A percentile compares a stretch with the other conserved stretches of the same genome.
Evolutionary conservation across 2,888 invertebrate species (phyloP).

Genomic region (Cosmia trapezina): DNA sequence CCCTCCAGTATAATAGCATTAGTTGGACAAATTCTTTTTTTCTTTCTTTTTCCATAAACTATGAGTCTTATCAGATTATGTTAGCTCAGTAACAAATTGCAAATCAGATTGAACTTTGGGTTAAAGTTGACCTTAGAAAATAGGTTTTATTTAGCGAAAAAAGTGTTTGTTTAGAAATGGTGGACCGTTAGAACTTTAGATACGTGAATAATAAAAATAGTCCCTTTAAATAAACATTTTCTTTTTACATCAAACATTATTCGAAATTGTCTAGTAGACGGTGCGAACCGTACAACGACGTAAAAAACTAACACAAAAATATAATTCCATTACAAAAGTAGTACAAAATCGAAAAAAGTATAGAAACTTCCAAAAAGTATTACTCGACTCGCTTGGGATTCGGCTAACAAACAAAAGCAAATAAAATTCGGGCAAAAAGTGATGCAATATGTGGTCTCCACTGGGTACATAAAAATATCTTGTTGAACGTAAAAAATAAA

Average conservation of each 20-base stretch:
- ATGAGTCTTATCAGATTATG: slow-evolving; percentile 35
- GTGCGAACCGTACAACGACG: not conserved
- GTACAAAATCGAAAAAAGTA: slow-evolving; percentile 30
- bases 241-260: not conserved
- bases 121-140: slow-evolving; percentile 22
- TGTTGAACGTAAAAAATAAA: slow-evolving; percentile 18
- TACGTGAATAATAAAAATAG: not conserved
- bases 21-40: slow-evolving; percentile 30
- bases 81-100: slow-evolving; percentile 19
- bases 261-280: not conserved
- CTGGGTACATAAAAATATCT: slow-evolving; percentile 15
- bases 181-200: not conserved
- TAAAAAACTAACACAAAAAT: slow-evolving; percentile 8
- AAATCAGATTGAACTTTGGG: slow-evolving; percentile 17
- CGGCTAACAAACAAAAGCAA: slow-evolving; percentile 33
- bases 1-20: slow-evolving; percentile 23
- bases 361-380: slow-evolving; percentile 19
- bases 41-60: slow-evolving; percentile 15
- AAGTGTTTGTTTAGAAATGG: not conserved
- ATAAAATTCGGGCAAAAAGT: slow-evolving; percentile 33
- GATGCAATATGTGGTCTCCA: slow-evolving; percentile 28
- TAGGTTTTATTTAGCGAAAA: slow-evolving; percentile 7
- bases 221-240: not conserved
- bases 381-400: slow-evolving; percentile 39
- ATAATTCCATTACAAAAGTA: slow-evolving; percentile 27